Evolutionary conservation across 92 coral and sea anemone genomes (phyloP).

Genomic region (Plumapathes pennacea): DNA sequence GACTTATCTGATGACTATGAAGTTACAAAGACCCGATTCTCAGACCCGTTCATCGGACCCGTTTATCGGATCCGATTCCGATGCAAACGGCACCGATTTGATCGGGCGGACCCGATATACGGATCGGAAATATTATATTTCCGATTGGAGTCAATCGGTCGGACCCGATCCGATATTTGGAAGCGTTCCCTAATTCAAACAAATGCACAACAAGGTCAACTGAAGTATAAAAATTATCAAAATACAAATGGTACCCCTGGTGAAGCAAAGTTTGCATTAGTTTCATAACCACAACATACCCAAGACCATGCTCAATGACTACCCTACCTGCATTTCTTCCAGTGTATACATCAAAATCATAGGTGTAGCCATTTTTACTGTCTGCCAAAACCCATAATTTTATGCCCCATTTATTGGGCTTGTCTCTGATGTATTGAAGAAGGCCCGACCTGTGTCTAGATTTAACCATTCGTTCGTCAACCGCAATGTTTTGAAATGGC

Average conservation of each 20-base stretch:
- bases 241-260: neutral
- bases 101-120: no score
- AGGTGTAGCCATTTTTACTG: conserved; percentile 58
- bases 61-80: no score
- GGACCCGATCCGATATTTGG: no score
- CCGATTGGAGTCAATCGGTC: no score
- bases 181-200: neutral
- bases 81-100: no score
- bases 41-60: no score
- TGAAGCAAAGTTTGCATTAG: neutral
- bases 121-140: no score
- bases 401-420: conserved; percentile 12
- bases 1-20: no score
- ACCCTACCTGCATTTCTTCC: conserved; percentile 49
- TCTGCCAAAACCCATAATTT: conserved; percentile 46
- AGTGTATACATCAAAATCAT: neutral
- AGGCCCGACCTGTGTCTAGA: conserved; percentile 64
- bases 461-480: conserved; percentile 60
- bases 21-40: no score
- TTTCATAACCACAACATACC: conserved; percentile 1
- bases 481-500: conserved; percentile 52
- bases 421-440: conserved; percentile 45
- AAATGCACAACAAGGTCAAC: neutral
- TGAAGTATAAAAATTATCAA: neutral
- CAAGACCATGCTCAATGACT: conserved; percentile 7